These are phyloP conservation scores for Cynopterus brachyotis DNA, from an alignment of 2,113 vertebrate species.

Conservation along the genomic window DNA sequence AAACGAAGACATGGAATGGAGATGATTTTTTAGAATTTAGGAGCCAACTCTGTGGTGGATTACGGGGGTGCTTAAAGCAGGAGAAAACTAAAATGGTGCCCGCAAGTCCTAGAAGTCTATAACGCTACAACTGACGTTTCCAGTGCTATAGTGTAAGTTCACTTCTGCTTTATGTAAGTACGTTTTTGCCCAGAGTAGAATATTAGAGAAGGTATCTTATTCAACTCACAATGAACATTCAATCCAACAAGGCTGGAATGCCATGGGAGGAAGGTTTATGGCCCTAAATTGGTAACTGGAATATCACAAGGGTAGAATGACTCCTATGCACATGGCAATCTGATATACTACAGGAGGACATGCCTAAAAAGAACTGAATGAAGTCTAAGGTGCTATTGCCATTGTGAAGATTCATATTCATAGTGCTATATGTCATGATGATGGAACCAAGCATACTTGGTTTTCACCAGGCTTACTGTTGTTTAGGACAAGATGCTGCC, in stretches of 20 bases:
- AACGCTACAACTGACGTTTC: background rate
- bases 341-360: background rate
- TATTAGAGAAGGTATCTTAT: background rate
- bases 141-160: background rate
- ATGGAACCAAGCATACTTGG: background rate
- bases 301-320: background rate
- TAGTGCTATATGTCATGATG: no score
- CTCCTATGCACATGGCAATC: background rate
- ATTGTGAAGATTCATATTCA: background rate
- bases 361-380: background rate
- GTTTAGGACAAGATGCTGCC: background rate
- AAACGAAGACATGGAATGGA: slow-evolving; percentile 23
- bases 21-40: background rate
- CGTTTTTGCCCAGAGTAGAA: background rate
- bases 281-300: background rate
- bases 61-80: background rate
- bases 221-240: background rate
- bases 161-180: background rate
- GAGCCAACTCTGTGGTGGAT: background rate
- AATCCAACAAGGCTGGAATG: background rate
- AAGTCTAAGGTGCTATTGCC: background rate
- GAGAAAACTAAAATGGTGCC: background rate
- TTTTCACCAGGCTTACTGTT: background rate
- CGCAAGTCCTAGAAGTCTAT: background rate
- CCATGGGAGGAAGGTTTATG: background rate